Evolutionary conservation across 2,888 invertebrate genomes (phyloP).

Genomic region (Brenthis daphne): DNA sequence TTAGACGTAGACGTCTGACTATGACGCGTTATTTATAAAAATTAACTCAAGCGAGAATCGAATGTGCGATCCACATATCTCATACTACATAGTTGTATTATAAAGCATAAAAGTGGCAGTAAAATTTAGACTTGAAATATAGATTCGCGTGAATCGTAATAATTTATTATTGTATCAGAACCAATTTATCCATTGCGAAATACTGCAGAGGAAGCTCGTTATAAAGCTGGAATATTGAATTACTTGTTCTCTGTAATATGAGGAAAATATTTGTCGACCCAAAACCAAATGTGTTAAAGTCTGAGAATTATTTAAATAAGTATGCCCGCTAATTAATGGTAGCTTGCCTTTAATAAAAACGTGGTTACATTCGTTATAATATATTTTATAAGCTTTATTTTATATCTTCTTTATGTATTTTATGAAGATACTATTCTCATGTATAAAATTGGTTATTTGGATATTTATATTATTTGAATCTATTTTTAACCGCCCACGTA

Average conservation of each 20-base stretch:
- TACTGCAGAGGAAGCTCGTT: slow-evolving; percentile 16
- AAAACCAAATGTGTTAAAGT: slow-evolving; percentile 2
- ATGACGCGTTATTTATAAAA: background rate
- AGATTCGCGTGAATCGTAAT: slow-evolving; percentile 24
- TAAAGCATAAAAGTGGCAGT: slow-evolving; percentile 9
- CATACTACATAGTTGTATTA: background rate
- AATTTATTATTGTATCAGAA: slow-evolving; percentile 26
- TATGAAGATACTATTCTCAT: too few relatives aligned
- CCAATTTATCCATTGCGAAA: slow-evolving; percentile 22
- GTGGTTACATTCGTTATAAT: too few relatives aligned
- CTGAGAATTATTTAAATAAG: too few relatives aligned
- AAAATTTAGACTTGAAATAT: slow-evolving; percentile 23
- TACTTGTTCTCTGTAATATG: slow-evolving; percentile 19
- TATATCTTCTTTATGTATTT: too few relatives aligned
- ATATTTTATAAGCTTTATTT: too few relatives aligned
- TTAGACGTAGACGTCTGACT: background rate
- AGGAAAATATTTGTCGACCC: slow-evolving; percentile 4
- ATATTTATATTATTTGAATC: too few relatives aligned
- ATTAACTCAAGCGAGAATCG: background rate
- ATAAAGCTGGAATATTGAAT: slow-evolving; percentile 18
- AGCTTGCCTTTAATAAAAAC: too few relatives aligned
- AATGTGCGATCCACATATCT: background rate
- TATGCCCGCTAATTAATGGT: too few relatives aligned
- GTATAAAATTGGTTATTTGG: too few relatives aligned
- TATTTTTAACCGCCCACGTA: too few relatives aligned